Percentiles rank a stretch among this genome's conserved stretches.
These are phyloP conservation scores for Pavo muticus DNA, from an alignment of 2,113 vertebrate species.

Conservation along the genomic window DNA sequence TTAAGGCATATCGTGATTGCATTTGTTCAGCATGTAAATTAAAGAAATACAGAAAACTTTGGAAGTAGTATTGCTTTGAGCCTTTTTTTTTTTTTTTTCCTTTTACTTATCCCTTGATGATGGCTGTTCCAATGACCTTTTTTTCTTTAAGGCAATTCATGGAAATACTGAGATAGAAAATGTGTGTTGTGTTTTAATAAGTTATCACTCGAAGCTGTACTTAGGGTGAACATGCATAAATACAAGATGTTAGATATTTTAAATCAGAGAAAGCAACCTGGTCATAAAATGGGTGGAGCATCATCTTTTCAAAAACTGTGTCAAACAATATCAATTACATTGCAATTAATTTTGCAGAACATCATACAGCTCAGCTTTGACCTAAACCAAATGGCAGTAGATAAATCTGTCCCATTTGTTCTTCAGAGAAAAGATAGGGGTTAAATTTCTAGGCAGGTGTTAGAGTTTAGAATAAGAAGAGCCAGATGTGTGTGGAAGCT, in stretches of 20 bases:
- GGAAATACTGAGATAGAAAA: constrained; percentile 38
- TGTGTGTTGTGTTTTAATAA: constrained; percentile 5
- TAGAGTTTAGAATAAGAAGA: constrained; percentile 76
- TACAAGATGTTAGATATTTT: neutral
- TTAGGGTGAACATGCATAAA: neutral
- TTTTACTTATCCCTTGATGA: constrained; percentile 9
- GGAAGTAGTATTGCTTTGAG: neutral
- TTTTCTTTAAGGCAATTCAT: constrained; percentile 40
- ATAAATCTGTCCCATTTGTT: constrained; percentile 59
- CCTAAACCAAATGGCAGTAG: constrained; percentile 33
- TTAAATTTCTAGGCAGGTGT: constrained; percentile 74
- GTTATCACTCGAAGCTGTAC: constrained; percentile 1
- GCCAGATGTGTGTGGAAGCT: constrained; percentile 74
- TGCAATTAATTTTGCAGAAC: constrained; percentile 57
- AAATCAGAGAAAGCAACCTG: neutral
- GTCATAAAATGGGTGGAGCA: constrained; percentile 24
- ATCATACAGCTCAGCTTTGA: constrained; percentile 42
- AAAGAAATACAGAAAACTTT: neutral
- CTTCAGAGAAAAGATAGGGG: constrained; percentile 58
- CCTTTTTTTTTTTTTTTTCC: neutral
- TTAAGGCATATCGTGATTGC: neutral
- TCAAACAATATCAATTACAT: constrained; percentile 51
- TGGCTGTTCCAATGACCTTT: neutral
- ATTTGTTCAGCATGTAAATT: constrained; percentile 11
- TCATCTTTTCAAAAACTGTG: constrained; percentile 56